These are phyloP conservation scores for Lutraria rhynchaena DNA, from an alignment of 1,140 invertebrate species.

Conservation along the genomic window DNA sequence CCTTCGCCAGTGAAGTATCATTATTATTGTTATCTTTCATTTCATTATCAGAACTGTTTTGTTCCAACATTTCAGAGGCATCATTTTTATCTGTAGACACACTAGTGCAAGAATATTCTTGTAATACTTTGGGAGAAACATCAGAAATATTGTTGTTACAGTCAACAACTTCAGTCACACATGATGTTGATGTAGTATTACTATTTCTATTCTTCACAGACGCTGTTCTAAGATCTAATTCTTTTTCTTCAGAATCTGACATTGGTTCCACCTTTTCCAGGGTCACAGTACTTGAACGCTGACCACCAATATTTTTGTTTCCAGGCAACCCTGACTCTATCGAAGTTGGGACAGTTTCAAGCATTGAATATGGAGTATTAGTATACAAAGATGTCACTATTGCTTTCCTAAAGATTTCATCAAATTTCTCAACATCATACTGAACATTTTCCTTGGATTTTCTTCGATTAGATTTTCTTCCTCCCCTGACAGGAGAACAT, in stretches of 20 bases:
- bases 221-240: slow-evolving; percentile 1
- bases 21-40: neutral
- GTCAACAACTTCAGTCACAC: too few relatives aligned
- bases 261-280: neutral
- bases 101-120: too few relatives aligned
- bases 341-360: neutral
- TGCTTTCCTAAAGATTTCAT: neutral
- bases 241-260: neutral
- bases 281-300: neutral
- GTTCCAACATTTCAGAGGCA: neutral
- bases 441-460: slow-evolving; percentile 15
- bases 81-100: neutral
- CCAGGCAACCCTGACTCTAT: neutral
- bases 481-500: neutral
- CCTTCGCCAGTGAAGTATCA: neutral
- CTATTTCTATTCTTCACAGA: neutral
- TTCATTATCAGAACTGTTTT: too few relatives aligned
- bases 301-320: neutral
- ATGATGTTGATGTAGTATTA: too few relatives aligned
- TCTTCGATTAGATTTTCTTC: too few relatives aligned
- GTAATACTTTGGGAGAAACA: too few relatives aligned
- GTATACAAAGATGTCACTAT: neutral
- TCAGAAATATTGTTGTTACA: too few relatives aligned
- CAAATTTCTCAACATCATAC: neutral
- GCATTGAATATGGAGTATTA: neutral